Conservation (phyloP, 2,888 invertebrate species). For the Caenorhabditis sp. region DNA sequence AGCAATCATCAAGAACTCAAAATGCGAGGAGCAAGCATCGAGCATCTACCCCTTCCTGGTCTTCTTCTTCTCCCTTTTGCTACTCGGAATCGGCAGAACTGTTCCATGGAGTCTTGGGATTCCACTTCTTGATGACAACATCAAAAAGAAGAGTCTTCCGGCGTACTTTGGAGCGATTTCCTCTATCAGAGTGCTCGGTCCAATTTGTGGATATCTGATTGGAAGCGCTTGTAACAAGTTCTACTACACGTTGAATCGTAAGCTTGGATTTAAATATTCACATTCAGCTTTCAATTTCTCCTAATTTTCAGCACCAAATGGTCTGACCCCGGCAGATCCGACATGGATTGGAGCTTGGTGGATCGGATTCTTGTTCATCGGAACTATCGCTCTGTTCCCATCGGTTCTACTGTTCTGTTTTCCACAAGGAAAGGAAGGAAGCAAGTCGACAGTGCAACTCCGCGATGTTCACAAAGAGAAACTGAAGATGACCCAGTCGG, state of each 20-base stretch:
- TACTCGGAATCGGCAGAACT: constrained; percentile 77
- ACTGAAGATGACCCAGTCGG: constrained; percentile 22
- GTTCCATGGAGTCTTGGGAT: constrained; percentile 78
- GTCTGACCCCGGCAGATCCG: constrained; percentile 79
- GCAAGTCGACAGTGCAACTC: constrained; percentile 38
- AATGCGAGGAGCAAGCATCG: constrained; percentile 68
- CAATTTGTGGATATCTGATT: constrained; percentile 78
- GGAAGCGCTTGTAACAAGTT: constrained; percentile 76
- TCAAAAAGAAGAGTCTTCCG: constrained; percentile 77
- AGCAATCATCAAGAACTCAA: constrained; percentile 64
- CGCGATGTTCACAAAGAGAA: constrained; percentile 51
- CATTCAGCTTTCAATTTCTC: not conserved
- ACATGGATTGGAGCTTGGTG: constrained; percentile 82
- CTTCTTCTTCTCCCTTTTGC: constrained; percentile 75
- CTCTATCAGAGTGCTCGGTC: constrained; percentile 78
- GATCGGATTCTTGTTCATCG: constrained; percentile 80
- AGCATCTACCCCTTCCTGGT: constrained; percentile 74
- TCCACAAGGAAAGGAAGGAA: constrained; percentile 70
- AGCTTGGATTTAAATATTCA: not conserved
- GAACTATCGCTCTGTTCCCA: constrained; percentile 65
- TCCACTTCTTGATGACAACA: constrained; percentile 79
- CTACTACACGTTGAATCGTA: constrained; percentile 72
- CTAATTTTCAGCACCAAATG: constrained; percentile 65
- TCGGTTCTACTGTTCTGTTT: constrained; percentile 79
- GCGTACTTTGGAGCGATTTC: constrained; percentile 78